A percentile compares a stretch with the other conserved stretches of the same genome.
Conservation (phyloP, 2,888 invertebrate species). For the Rapana venosa region DNA sequence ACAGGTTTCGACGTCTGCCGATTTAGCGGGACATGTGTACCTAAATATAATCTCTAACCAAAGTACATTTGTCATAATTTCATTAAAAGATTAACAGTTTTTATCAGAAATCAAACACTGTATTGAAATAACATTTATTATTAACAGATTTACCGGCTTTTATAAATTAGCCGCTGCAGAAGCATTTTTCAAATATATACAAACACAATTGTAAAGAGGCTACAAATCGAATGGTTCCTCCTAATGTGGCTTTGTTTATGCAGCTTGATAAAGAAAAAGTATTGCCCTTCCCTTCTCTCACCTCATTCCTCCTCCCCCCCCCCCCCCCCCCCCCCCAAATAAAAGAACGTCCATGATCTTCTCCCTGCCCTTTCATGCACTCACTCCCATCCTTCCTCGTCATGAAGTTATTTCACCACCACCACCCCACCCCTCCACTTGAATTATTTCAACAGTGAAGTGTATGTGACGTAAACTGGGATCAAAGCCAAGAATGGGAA, state of each 20-base stretch:
- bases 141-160: neutral
- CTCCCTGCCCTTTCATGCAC: too few species aligned
- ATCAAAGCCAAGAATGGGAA: too few species aligned
- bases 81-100: neutral
- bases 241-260: neutral
- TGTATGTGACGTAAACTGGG: too few species aligned
- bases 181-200: neutral
- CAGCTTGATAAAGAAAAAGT: neutral
- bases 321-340: neutral
- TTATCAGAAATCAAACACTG: neutral
- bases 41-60: neutral
- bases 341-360: too few species aligned
- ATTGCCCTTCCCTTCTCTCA: neutral
- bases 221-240: neutral
- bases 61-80: neutral
- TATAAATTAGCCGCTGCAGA: neutral
- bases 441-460: too few species aligned
- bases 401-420: too few species aligned
- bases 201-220: neutral
- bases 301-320: neutral
- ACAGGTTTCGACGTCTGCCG: slow-evolving; percentile 21
- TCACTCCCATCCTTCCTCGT: too few species aligned
- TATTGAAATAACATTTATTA: neutral
- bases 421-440: too few species aligned
- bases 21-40: slow-evolving; percentile 19